Evolutionary conservation across 2,113 vertebrate genomes (phyloP).

Genomic region (Opisthocomus hoazin): DNA sequence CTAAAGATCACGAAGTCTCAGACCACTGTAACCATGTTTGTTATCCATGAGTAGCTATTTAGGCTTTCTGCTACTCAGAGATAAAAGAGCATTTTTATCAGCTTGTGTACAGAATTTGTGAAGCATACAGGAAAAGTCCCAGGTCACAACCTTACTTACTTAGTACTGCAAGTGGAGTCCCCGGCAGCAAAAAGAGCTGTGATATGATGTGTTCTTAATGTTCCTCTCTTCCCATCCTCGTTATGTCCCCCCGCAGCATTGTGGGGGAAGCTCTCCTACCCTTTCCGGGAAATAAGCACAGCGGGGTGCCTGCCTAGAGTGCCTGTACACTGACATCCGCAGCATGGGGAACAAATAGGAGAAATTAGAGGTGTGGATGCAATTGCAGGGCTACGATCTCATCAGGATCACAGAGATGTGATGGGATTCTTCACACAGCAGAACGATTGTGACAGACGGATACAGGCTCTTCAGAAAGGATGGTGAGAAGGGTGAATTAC

Average conservation of each 20-base stretch:
- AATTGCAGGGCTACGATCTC: neutral
- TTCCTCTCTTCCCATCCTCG: neutral
- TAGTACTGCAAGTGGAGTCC: neutral
- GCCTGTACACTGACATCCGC: neutral
- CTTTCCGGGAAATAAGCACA: neutral
- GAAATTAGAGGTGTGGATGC: neutral
- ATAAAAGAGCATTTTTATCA: slow-evolving; percentile 34
- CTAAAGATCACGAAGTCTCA: neutral
- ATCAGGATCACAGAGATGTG: neutral
- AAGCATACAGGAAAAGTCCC: neutral
- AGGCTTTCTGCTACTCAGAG: neutral
- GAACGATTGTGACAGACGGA: neutral
- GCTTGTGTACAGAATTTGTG: neutral
- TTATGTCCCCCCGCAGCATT: neutral
- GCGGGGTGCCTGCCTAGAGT: neutral
- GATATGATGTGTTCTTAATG: neutral
- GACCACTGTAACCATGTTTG: neutral
- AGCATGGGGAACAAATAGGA: neutral
- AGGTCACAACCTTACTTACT: neutral
- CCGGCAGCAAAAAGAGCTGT: neutral
- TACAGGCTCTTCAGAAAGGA: neutral
- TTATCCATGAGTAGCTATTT: neutral
- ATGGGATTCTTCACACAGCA: neutral
- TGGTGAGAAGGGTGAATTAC: neutral
- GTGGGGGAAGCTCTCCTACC: neutral